Evolutionary conservation across 2,797 vertebrate genomes (phyloP).

Genomic region (Anguilla megastoma): DNA sequence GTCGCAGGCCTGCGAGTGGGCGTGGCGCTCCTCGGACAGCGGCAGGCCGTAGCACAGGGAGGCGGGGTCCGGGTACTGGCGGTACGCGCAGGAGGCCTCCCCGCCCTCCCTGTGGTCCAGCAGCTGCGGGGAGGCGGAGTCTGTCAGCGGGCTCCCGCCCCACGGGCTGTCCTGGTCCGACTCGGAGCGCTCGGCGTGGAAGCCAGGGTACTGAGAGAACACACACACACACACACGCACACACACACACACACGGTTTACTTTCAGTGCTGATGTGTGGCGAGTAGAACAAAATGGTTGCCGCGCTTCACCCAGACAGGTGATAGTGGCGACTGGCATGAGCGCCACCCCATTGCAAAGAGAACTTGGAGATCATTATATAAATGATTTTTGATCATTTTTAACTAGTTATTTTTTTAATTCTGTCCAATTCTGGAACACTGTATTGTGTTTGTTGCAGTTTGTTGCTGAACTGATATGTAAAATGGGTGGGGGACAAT

Average conservation of each 20-base stretch:
- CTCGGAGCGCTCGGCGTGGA: slow-evolving; percentile 88
- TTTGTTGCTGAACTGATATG: background rate
- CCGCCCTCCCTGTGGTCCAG: slow-evolving; percentile 81
- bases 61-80: slow-evolving; percentile 79
- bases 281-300: background rate
- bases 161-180: slow-evolving; percentile 93
- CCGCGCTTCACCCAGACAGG: background rate
- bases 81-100: slow-evolving; percentile 84
- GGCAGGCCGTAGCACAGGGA: slow-evolving; percentile 81
- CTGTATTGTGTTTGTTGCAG: background rate
- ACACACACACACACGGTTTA: background rate
- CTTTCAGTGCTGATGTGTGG: background rate
- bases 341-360: too few species aligned
- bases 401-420: background rate
- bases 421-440: background rate
- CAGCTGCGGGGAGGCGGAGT: slow-evolving; percentile 87
- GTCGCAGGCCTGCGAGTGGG: slow-evolving; percentile 83
- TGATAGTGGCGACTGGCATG: background rate
- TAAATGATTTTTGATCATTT: too few species aligned
- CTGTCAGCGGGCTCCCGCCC: slow-evolving; percentile 90
- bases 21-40: slow-evolving; percentile 66
- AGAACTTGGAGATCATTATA: too few species aligned
- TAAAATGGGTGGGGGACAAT: background rate
- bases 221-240: background rate
- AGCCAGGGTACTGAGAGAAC: slow-evolving; percentile 82